Conservation (phyloP, 2,888 invertebrate genomes). For the Drosophila putrida region DNA sequence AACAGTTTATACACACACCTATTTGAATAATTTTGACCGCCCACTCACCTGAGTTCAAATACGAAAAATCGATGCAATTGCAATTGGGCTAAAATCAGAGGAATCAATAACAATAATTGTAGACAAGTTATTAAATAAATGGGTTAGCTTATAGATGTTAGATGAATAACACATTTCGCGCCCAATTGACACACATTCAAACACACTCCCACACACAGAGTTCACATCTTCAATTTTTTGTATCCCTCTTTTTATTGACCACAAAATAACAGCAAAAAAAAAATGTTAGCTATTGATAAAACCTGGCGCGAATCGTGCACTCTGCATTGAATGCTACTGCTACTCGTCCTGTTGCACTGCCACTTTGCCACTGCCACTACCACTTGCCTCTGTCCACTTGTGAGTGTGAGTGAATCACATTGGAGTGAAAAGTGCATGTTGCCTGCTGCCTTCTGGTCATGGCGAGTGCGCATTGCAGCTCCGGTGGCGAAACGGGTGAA, state of each 20-base stretch:
- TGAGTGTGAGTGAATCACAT: slow-evolving; percentile 43
- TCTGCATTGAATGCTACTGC: slow-evolving; percentile 8
- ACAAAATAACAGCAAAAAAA: slow-evolving; percentile 15
- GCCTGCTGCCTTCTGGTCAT: slow-evolving; percentile 8
- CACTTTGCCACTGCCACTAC: slow-evolving; percentile 23
- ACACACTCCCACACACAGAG: slow-evolving; percentile 22
- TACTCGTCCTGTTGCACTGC: slow-evolving; percentile 49
- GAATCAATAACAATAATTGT: slow-evolving; percentile 12
- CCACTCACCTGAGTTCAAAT: slow-evolving; percentile 21
- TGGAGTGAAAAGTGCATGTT: slow-evolving; percentile 54
- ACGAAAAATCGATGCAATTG: slow-evolving; percentile 42
- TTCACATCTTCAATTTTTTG: slow-evolving; percentile 8
- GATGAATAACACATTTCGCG: slow-evolving; percentile 14
- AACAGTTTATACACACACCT: slow-evolving; percentile 16
- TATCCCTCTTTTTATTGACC: slow-evolving; percentile 35
- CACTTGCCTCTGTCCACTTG: slow-evolving; percentile 12
- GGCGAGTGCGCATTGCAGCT: slow-evolving; percentile 56
- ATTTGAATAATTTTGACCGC: slow-evolving; percentile 6
- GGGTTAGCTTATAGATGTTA: background rate
- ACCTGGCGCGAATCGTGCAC: slow-evolving; percentile 31
- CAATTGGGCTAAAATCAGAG: slow-evolving; percentile 12
- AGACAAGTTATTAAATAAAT: background rate
- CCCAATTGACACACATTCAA: slow-evolving; percentile 42
- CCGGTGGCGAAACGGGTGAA: slow-evolving; percentile 12
- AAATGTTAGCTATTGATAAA: slow-evolving; percentile 18